phyloP scores from a whole-genome alignment of 2,888 invertebrate genomes.

The Ennomos fuscantarius region DNA sequence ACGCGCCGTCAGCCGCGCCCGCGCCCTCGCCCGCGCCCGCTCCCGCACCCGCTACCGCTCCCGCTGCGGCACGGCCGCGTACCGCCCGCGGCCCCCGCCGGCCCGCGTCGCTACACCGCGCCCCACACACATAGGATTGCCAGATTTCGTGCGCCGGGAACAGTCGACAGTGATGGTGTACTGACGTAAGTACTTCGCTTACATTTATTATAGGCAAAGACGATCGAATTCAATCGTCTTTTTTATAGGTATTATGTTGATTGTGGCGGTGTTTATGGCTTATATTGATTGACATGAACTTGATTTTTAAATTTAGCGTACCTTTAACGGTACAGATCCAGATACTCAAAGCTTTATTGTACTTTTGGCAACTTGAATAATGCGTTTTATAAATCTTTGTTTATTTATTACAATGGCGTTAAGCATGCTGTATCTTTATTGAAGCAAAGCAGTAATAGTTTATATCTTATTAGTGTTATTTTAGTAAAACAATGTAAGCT shows the following conservation, averaged over 20 bases:
- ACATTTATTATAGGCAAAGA: no score
- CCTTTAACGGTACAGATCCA: no score
- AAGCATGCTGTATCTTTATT: conserved; percentile 3
- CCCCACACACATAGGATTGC: conserved; percentile 66
- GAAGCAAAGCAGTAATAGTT: neutral
- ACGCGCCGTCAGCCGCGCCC: conserved; percentile 56
- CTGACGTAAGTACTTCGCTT: no score
- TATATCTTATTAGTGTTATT: neutral
- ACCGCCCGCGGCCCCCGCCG: conserved; percentile 56
- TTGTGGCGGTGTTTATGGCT: no score
- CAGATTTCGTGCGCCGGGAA: conserved; percentile 53
- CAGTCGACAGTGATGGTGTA: neutral
- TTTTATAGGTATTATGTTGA: no score
- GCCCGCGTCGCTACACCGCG: conserved; percentile 56
- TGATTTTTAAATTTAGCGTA: no score
- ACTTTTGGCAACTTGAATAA: no score
- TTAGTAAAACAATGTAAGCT: conserved; percentile 29
- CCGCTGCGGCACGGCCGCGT: conserved; percentile 67
- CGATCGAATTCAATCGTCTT: no score
- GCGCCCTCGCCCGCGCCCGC: conserved; percentile 40
- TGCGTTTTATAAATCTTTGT: no score
- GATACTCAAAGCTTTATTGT: no score
- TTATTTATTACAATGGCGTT: neutral
- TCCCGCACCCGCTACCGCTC: conserved; percentile 44
- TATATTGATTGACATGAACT: no score